Evolutionary conservation across 2,797 vertebrate species (phyloP), one percentile per base, ranked within the genome.

Genomic region (Ciconia nigra): DNA sequence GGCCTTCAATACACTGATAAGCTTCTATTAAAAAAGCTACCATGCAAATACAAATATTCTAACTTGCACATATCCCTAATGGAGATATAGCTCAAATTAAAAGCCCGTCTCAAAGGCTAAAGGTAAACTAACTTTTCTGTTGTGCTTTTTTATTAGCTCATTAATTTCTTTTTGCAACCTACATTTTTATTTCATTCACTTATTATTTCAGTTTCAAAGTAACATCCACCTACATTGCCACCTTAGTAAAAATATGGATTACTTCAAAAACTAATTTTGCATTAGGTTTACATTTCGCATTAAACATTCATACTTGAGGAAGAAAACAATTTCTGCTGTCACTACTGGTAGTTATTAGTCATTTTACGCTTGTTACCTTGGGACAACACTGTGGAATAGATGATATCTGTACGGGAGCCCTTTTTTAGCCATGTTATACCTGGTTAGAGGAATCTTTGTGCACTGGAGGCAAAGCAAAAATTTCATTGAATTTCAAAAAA

Each of bases 91-190:
- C 77, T 97, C 93, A 95, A 91, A 83, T 91, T 85, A 96, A 97
- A 96, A 95, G 58, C 91, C 76, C 83, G 29, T 87, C 84, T 90
- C 76, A 81, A 70, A 97, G 91, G 91, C 87, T 89, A 91, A 90
- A 95, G 83, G 93, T 96, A 97, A 95, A 91, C 52, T 42, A 91
- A 59, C 62, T 96, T 72, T 93, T 91, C 80, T 61, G 58, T 85
- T 95, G 73, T 79, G 91, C 73, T 85, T 80, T 77, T 93, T 97
- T 96, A 96, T 97, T 95, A 92, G 74, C 65, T 92, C 93, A 95
- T 96, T 94, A 95, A 90, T 96, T 96, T 95, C 42, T 83, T 74
- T 80, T 74, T 67, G 82, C 70, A 87, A 70, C 18, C 37, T 67
- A 89, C 37, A 6, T 87, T 91, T 95, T 94, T 92, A 96, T 96